A percentile compares a stretch with the other conserved stretches of the same genome.
These are phyloP conservation scores for Watsonalla binaria DNA, from an alignment of 2,888 invertebrate genomes.

Conservation along the genomic window DNA sequence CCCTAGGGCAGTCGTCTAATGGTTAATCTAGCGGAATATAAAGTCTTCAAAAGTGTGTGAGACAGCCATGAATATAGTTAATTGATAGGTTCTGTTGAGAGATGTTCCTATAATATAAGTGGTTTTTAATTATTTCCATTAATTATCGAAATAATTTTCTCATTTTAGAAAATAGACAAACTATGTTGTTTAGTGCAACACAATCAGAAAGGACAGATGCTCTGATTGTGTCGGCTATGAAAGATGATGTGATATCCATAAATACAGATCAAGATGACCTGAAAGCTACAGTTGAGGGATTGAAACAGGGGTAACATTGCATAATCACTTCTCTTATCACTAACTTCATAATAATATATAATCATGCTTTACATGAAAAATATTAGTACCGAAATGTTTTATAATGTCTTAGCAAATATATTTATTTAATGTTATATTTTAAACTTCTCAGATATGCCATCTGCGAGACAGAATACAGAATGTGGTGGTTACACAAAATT, in stretches of 20 bases:
- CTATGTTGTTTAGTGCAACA: slow-evolving; percentile 98
- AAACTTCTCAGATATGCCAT: slow-evolving; percentile 85
- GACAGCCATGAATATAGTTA: no score
- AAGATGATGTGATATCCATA: slow-evolving; percentile 92
- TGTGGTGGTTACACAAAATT: slow-evolving; percentile 96
- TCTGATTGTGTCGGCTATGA: slow-evolving; percentile 90
- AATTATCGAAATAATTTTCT: background rate
- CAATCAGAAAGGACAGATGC: slow-evolving; percentile 94
- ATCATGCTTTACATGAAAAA: background rate
- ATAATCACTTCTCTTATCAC: background rate
- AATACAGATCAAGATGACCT: slow-evolving; percentile 93
- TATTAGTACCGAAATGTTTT: background rate
- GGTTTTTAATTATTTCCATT: no score
- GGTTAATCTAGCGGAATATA: no score
- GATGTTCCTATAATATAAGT: no score
- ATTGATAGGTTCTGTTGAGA: no score
- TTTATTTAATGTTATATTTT: background rate
- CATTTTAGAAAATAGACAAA: slow-evolving; percentile 89
- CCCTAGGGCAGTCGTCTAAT: no score
- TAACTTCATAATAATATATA: no score
- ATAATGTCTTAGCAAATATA: background rate
- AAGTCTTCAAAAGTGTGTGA: no score
- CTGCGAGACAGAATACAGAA: slow-evolving; percentile 94
- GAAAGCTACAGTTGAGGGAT: slow-evolving; percentile 88
- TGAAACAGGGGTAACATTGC: slow-evolving; percentile 83